Conservation (phyloP, 2,113 vertebrate genomes). For the Pipra filicauda region DNA sequence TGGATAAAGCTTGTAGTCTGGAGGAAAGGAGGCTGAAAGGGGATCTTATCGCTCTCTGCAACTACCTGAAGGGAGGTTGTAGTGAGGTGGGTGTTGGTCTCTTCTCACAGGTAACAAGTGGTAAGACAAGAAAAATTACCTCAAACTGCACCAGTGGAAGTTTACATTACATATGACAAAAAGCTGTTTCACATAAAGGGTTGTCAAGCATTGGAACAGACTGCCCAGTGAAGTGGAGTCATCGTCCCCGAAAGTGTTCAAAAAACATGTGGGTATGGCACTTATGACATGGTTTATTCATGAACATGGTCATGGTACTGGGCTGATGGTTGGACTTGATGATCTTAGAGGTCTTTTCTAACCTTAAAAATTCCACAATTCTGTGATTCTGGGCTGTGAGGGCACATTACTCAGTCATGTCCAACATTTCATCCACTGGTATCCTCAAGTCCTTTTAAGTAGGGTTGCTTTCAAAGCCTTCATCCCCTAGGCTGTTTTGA, state of each 20-base stretch:
- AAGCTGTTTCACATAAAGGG: not conserved
- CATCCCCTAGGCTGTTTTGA: accelerated
- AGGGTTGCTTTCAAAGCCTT: not conserved
- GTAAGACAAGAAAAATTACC: not conserved
- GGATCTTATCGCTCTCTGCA: not conserved
- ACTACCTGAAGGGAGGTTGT: not conserved
- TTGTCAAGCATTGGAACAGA: not conserved
- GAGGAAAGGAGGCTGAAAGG: not conserved
- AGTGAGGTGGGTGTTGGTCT: not conserved
- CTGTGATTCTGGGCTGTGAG: not conserved
- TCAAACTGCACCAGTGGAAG: not conserved
- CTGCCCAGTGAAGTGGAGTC: not conserved
- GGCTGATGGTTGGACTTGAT: accelerated
- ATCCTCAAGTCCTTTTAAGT: not conserved
- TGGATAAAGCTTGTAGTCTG: not conserved
- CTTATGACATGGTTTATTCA: not conserved
- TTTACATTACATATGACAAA: not conserved
- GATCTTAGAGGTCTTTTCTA: not conserved
- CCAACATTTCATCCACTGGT: not conserved
- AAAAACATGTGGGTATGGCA: not conserved
- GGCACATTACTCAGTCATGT: not conserved
- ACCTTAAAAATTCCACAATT: not conserved
- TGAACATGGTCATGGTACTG: not conserved
- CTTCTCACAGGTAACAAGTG: not conserved
- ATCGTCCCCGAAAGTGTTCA: not conserved